phyloP scores from a whole-genome alignment of 2,888 invertebrate species.

The Drosophila trichaetosa region DNA sequence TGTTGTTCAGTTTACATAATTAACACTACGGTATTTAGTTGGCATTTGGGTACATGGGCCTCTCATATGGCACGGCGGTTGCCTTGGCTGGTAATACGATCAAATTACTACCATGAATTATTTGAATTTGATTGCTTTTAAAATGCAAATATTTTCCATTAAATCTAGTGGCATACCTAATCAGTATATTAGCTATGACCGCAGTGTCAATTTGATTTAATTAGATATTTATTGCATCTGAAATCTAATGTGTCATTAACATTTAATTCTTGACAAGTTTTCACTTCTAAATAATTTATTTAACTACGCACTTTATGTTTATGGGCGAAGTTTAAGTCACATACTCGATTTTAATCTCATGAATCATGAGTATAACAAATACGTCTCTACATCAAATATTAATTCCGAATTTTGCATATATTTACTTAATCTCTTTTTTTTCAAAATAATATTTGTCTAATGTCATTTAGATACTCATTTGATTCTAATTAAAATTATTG shows the following conservation, averaged over 20 bases:
- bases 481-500: neutral
- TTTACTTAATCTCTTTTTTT: neutral
- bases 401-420: neutral
- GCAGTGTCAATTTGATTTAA: neutral
- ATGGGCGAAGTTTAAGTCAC: neutral
- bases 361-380: neutral
- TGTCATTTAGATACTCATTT: neutral
- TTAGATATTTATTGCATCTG: neutral
- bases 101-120: slow-evolving; percentile 45
- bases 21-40: slow-evolving; percentile 63
- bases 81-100: slow-evolving; percentile 20
- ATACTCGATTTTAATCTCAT: neutral
- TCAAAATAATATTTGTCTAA: neutral
- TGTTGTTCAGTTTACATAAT: slow-evolving; percentile 56
- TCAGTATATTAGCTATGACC: slow-evolving; percentile 8
- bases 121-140: slow-evolving; percentile 61
- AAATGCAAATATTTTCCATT: slow-evolving; percentile 56
- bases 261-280: neutral
- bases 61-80: slow-evolving; percentile 4
- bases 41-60: slow-evolving; percentile 9
- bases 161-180: slow-evolving; percentile 33
- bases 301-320: neutral
- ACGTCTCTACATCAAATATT: neutral
- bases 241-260: neutral
- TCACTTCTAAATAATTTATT: neutral